Conservation (phyloP, 2,888 invertebrate genomes). For the Schrankia costaestrigalis region DNA sequence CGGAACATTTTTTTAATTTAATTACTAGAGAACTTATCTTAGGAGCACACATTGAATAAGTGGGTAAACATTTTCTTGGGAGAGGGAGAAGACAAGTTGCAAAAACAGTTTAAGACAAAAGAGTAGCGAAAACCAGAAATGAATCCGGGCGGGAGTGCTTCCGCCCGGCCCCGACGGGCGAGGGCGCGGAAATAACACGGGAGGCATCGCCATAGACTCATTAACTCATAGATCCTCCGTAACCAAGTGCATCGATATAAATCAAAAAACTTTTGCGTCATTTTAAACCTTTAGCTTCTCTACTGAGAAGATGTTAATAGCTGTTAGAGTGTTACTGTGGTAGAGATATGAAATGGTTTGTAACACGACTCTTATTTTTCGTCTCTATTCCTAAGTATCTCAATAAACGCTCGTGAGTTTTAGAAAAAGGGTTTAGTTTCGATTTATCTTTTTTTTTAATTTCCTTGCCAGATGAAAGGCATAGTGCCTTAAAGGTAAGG, state of each 20-base stretch:
- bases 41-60: conserved; percentile 34
- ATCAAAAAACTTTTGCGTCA: too few relatives aligned
- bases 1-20: conserved; percentile 17
- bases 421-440: too few relatives aligned
- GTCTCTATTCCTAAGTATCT: too few relatives aligned
- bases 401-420: too few relatives aligned
- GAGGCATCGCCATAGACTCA: conserved; percentile 44
- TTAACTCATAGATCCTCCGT: conserved; percentile 18
- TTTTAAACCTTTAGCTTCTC: too few relatives aligned
- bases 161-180: conserved; percentile 54
- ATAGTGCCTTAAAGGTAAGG: too few relatives aligned
- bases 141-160: conserved; percentile 67
- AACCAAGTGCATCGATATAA: background rate
- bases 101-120: conserved; percentile 76
- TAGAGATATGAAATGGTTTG: too few relatives aligned
- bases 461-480: too few relatives aligned
- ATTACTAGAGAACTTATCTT: conserved; percentile 30
- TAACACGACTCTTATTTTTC: too few relatives aligned
- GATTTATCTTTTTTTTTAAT: too few relatives aligned
- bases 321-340: too few relatives aligned
- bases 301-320: too few relatives aligned
- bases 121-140: conserved; percentile 77
- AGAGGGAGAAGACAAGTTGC: conserved; percentile 63
- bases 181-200: conserved; percentile 56
- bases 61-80: conserved; percentile 42